Percentiles rank a stretch among this genome's conserved stretches.
phyloP scores from a whole-genome alignment of 2,888 invertebrate species.

The Esperia sulphurella region DNA sequence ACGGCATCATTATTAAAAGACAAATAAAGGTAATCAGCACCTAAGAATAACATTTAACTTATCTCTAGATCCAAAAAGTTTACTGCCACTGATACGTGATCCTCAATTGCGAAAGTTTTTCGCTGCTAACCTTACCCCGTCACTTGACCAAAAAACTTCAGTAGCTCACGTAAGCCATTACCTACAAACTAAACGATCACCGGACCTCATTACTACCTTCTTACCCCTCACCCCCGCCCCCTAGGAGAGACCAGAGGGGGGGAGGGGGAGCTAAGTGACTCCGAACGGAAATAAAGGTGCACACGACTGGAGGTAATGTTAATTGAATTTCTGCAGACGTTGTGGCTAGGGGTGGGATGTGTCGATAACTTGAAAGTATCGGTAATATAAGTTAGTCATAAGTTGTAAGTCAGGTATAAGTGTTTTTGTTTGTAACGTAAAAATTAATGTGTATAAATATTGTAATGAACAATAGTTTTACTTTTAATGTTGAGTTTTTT shows the following conservation, averaged over 20 bases:
- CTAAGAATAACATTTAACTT: no score
- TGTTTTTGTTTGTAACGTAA: no score
- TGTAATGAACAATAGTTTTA: no score
- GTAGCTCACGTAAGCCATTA: conserved; percentile 71
- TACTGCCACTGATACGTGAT: no score
- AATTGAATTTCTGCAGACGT: conserved; percentile 80
- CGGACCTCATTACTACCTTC: conserved; percentile 76
- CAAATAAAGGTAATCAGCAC: no score
- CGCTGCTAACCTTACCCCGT: not conserved
- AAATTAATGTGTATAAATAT: no score
- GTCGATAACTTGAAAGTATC: conserved; percentile 15
- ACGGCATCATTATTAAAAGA: no score
- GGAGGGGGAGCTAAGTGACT: conserved; percentile 64
- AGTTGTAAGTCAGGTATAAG: no score
- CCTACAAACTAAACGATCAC: conserved; percentile 75
- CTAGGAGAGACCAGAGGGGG: conserved; percentile 13
- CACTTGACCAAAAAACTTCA: conserved; percentile 13
- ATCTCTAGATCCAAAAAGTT: no score
- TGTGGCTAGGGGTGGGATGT: conserved; percentile 37
- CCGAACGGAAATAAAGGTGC: conserved; percentile 80
- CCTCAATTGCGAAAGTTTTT: no score
- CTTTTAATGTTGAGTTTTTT: no score
- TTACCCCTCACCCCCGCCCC: conserved; percentile 36
- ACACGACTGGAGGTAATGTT: conserved; percentile 80
- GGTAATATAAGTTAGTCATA: not conserved